These are phyloP conservation scores for Pachydiplax longipennis DNA, from an alignment of 2,888 invertebrate species.

Conservation along the genomic window DNA sequence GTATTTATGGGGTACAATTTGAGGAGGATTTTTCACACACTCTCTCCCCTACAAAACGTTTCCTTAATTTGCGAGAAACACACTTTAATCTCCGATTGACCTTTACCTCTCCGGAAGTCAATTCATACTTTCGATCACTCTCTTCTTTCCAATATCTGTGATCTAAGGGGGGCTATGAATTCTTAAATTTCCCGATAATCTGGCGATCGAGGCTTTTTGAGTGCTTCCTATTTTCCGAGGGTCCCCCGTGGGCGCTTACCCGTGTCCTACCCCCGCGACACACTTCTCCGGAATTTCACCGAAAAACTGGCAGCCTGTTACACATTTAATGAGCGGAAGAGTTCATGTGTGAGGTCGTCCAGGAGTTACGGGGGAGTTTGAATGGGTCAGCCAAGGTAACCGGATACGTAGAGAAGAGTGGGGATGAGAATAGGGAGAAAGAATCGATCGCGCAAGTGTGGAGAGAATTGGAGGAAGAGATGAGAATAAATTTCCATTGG, in stretches of 20 bases:
- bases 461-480: neutral
- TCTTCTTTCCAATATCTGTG: too few relatives aligned
- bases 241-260: neutral
- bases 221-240: too few relatives aligned
- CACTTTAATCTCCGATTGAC: too few relatives aligned
- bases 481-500: neutral
- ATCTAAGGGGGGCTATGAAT: too few relatives aligned
- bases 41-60: too few relatives aligned
- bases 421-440: neutral
- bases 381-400: conserved; percentile 32
- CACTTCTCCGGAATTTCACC: conserved; percentile 51
- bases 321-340: conserved; percentile 5
- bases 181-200: too few relatives aligned
- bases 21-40: too few relatives aligned
- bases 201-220: too few relatives aligned
- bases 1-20: too few relatives aligned
- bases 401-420: conserved; percentile 7
- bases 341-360: conserved; percentile 53
- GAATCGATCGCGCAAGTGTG: neutral
- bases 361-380: conserved; percentile 58
- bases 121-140: too few relatives aligned
- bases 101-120: too few relatives aligned
- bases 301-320: conserved; percentile 49
- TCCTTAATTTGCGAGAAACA: too few relatives aligned
- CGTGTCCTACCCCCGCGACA: neutral